Evolutionary conservation across 2,888 invertebrate genomes (phyloP).

Genomic region (Abrostola tripartita): DNA sequence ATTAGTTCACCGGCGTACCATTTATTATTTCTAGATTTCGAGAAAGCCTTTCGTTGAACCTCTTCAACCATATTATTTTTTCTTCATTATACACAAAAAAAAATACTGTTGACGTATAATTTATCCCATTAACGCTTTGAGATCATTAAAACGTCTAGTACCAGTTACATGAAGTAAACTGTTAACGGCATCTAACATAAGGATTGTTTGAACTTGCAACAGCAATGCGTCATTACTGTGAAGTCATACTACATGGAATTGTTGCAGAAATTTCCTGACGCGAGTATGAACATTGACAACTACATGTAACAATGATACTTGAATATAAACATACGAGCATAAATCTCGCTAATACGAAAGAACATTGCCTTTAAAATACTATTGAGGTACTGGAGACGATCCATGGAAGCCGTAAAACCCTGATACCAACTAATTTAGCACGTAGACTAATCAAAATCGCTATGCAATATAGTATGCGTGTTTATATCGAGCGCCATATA

Average conservation of each 20-base stretch:
- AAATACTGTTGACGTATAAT: neutral
- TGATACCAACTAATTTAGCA: constrained; percentile 67
- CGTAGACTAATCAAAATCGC: constrained; percentile 64
- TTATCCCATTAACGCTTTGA: neutral
- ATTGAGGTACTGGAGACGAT: constrained; percentile 37
- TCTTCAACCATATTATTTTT: neutral
- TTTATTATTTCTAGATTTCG: neutral
- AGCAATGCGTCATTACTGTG: constrained; percentile 23
- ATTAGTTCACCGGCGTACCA: constrained; percentile 1
- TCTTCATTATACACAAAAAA: neutral
- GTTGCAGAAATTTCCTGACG: constrained; percentile 26
- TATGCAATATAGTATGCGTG: constrained; percentile 69
- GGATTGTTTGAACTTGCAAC: constrained; percentile 22
- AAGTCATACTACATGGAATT: constrained; percentile 33
- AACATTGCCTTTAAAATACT: constrained; percentile 31
- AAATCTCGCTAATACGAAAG: constrained; percentile 13
- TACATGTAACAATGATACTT: constrained; percentile 15
- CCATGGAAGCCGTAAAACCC: constrained; percentile 59
- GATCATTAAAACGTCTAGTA: constrained; percentile 10
- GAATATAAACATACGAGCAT: constrained; percentile 14
- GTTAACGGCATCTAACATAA: constrained; percentile 15
- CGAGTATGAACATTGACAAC: constrained; percentile 9
- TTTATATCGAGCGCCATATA: constrained; percentile 59
- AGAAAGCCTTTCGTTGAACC: neutral
- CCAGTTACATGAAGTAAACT: constrained; percentile 14